Evolutionary conservation across 2,888 invertebrate genomes (phyloP), one percentile per base, ranked within the genome.

Genomic region (Xanthostigma xanthostigma): DNA sequence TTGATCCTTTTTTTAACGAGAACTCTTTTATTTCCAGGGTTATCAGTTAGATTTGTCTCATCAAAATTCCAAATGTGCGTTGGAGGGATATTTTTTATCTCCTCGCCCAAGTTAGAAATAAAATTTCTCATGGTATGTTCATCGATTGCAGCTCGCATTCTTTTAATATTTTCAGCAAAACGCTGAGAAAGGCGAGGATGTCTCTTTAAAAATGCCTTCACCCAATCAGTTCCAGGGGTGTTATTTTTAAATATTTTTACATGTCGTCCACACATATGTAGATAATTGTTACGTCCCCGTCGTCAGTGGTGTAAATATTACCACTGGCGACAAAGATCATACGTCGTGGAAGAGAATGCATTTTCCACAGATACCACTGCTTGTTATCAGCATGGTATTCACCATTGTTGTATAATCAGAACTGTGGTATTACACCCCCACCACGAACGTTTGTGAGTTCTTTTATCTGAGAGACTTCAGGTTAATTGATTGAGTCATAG

Each of bases 21-120:
- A n/a, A n/a, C n/a, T n/a, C n/a, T n/a, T n/a, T 55, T 55, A 40
- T 51, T 51, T 1, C 61, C 63, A 11, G 63, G 61, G 46, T 67
- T 61, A 48, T 64, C 64, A 10, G 54, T 45, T 12, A 66, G 53
- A 46, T 62, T 63, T 2, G 61, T 62, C 52, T 64, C 63, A 50
- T 65, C 62, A 54, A 62, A 67, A 51, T 67, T 64, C n/a, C 59
- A 50, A 14, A 59, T 56, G 38, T 57, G 54, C 41, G 41, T 12
- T 27, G 54, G 50, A 12, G 53, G 52, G 39, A 58, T 48, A 13
- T 45, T 42, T 38, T 50, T 27, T 9, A 49, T n/a, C 11, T 34
- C 48, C 11, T 38, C 39, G 38, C 42, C 45, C 14, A 54, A 46
- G 40, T 54, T 51, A 5, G 46, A 40, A 45, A 54, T 52, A 48